Conservation (phyloP, 2,888 invertebrate species). For the Ditylenchus weischeri region DNA sequence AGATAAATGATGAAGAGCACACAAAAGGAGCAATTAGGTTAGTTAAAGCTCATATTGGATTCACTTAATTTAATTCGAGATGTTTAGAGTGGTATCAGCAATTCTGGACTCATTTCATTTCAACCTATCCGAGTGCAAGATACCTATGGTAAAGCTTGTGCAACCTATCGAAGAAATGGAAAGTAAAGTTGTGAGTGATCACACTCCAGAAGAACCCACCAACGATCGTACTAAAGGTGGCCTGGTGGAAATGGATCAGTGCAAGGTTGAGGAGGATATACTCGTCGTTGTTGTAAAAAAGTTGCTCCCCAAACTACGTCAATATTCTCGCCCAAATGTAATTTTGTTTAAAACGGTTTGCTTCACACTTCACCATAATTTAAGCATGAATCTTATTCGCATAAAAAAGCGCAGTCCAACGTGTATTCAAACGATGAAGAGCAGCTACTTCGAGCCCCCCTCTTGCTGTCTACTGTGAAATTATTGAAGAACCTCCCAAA, state of each 20-base stretch:
- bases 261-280: neutral
- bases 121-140: constrained; percentile 62
- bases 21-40: constrained; percentile 64
- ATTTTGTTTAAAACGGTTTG: neutral
- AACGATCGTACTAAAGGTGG: neutral
- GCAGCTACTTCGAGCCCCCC: constrained; percentile 82
- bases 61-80: neutral
- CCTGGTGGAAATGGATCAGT: neutral
- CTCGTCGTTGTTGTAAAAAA: neutral
- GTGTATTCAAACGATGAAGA: constrained; percentile 65
- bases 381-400: constrained; percentile 8
- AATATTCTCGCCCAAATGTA: neutral
- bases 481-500: constrained; percentile 78
- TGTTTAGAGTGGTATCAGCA: constrained; percentile 62
- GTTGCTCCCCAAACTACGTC: neutral
- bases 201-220: neutral
- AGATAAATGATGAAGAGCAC: constrained; percentile 74
- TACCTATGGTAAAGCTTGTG: neutral
- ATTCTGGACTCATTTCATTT: constrained; percentile 88
- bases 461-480: constrained; percentile 87
- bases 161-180: neutral
- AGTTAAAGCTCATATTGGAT: no score
- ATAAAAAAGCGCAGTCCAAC: constrained; percentile 14
- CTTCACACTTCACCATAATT: neutral
- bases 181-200: neutral